Conservation (phyloP, 2,113 vertebrate species). For the Sakesphorus luctuosus region DNA sequence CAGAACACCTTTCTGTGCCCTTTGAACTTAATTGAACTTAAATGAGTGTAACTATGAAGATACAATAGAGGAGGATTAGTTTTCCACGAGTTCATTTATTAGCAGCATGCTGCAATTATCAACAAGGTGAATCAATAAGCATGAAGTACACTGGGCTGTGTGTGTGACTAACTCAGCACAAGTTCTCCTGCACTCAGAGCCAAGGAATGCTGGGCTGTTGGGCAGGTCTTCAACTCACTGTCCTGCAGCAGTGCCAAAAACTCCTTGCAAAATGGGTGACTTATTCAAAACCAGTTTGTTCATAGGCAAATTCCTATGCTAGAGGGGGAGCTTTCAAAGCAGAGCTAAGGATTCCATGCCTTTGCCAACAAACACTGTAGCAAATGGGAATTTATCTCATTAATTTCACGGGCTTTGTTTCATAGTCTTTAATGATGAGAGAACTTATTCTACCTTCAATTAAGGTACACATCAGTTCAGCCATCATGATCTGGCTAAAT, state of each 20-base stretch:
- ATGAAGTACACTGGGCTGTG: slow-evolving; percentile 68
- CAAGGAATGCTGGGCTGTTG: slow-evolving; percentile 60
- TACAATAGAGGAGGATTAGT: slow-evolving; percentile 60
- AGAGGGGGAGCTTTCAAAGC: slow-evolving; percentile 31
- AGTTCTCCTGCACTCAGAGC: slow-evolving; percentile 45
- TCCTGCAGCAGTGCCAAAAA: slow-evolving; percentile 31
- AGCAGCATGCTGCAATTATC: slow-evolving; percentile 71
- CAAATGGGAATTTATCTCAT: slow-evolving; percentile 8
- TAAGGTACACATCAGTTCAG: neutral
- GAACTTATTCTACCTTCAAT: neutral
- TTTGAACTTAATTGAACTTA: slow-evolving; percentile 57
- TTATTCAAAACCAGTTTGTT: slow-evolving; percentile 38
- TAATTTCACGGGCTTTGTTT: slow-evolving; percentile 30
- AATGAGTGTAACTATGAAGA: slow-evolving; percentile 53
- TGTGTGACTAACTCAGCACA: slow-evolving; percentile 62
- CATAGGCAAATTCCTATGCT: neutral
- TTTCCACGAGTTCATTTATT: slow-evolving; percentile 74
- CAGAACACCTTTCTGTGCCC: slow-evolving; percentile 56
- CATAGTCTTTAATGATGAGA: slow-evolving; percentile 7
- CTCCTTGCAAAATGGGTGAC: slow-evolving; percentile 50
- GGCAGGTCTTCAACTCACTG: slow-evolving; percentile 31
- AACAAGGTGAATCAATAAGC: slow-evolving; percentile 77
- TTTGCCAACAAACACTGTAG: slow-evolving; percentile 23
- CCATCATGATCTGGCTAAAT: slow-evolving; percentile 26
- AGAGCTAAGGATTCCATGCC: neutral